Evolutionary conservation across 2,888 invertebrate genomes (phyloP), one percentile per base, ranked within the genome.

Genomic region (Noctua fimbriata): DNA sequence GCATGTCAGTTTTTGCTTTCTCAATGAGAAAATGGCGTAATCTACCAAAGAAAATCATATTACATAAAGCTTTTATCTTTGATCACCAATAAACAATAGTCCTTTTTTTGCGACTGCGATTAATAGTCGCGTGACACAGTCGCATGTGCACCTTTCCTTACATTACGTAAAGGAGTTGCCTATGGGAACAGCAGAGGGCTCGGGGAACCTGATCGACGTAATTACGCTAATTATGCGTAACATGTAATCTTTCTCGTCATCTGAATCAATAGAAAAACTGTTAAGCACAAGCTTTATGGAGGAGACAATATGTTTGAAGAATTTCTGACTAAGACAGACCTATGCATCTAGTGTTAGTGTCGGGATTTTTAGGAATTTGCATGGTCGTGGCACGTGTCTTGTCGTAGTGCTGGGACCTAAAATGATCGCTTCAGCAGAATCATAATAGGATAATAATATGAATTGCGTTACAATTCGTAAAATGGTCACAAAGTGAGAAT

Each of bases 261-360:
- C 55, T 73, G 32, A 66, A 76, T 79, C 67, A 78, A 88, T 78
- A 72, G 79, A 79, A 79, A 74, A 87, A 83, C 69, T 44, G 55
- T 83, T 66, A 60, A 24, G 21, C 16, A 14, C 21, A 47, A 52
- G 41, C 1, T 66, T 36, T 78, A 75, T 52, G n/a, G 28, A 12
- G 71, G 36, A 36, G 36, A 36, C 36, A 36, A 36, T 36, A 4
- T 36, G 36, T 36, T 36, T 36, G 36, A 36, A 36, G 36, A 36
- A 36, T 36, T 36, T 5, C 5, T 36, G 36, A 36, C 36, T 36
- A 4, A 36, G 36, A 36, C 36, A 36, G 4, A 36, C 36, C 36
- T 36, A 36, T 5, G 36, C 36, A 36, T 36, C 4, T 5, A 4
- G 36, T 36, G 36, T 36, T 36, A 36, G 36, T 36, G 36, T 36